These are phyloP conservation scores for Cavia porcellus DNA, from an alignment of 2,113 vertebrate genomes.

Conservation along the genomic window DNA sequence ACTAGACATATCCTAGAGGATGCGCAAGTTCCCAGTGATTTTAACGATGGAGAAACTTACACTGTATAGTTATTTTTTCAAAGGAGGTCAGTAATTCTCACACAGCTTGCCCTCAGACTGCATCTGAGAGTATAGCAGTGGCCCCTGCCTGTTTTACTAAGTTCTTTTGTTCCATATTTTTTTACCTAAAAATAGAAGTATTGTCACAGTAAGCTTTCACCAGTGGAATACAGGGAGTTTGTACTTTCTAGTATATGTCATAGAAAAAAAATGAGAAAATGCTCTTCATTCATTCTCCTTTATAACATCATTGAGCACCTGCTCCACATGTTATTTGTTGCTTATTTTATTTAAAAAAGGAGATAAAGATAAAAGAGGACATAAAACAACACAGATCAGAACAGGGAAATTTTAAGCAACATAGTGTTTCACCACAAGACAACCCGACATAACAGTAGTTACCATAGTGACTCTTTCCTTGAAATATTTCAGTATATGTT, in stretches of 20 bases:
- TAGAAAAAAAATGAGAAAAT: neutral
- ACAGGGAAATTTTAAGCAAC: no score
- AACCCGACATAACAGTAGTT: no score
- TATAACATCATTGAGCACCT: neutral
- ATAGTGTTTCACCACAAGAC: no score
- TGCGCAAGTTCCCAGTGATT: neutral
- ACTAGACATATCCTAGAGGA: no score
- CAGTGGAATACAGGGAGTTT: neutral
- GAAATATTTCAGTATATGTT: no score
- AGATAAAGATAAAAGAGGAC: no score
- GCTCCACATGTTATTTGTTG: neutral
- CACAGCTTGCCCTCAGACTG: neutral
- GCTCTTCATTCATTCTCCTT: neutral
- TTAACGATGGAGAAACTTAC: neutral
- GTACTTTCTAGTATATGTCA: neutral
- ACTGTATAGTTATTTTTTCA: neutral
- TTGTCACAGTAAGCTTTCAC: neutral
- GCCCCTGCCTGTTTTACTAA: accelerated
- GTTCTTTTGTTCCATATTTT: neutral
- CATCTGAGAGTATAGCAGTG: neutral
- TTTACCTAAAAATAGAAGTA: neutral
- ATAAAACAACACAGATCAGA: no score
- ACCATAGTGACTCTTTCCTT: no score
- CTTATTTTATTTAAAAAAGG: no score
- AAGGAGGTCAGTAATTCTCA: neutral